Evolutionary conservation across 30 jellyfish, hydroid and myxozoan species (phyloP).

Genomic region (Pelagia noctiluca): DNA sequence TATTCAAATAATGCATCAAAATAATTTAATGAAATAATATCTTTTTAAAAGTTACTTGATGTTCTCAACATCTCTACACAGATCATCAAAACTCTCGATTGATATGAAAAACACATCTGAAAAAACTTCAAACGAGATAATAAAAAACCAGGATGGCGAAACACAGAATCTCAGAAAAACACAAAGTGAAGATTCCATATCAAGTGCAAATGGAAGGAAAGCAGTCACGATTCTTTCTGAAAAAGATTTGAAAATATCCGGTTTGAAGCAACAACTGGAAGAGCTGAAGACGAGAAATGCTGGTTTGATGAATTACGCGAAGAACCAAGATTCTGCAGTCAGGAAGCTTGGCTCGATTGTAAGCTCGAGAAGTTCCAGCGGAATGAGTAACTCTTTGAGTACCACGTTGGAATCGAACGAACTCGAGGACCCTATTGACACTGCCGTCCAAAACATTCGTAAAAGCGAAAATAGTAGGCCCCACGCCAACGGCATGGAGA

Average conservation of each 20-base stretch:
- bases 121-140: neutral
- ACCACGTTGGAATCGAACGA: constrained; percentile 23
- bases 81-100: neutral
- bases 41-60: neutral
- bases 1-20: neutral
- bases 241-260: constrained; percentile 54
- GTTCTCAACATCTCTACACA: neutral
- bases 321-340: constrained; percentile 74
- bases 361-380: constrained; percentile 53
- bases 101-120: neutral
- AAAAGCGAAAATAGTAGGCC: constrained; percentile 19
- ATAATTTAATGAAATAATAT: too few relatives aligned
- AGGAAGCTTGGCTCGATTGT: constrained; percentile 65
- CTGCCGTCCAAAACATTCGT: constrained; percentile 37
- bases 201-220: constrained; percentile 26
- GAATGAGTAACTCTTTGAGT: constrained; percentile 45
- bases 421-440: constrained; percentile 58
- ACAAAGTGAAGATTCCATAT: neutral
- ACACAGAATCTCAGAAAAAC: neutral
- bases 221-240: constrained; percentile 54
- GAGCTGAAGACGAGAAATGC: constrained; percentile 36
- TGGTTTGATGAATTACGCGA: constrained; percentile 56
- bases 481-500: constrained; percentile 15
- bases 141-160: neutral
- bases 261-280: constrained; percentile 45